Evolutionary conservation across 2,888 invertebrate species (phyloP).

Genomic region (Rhodophaea formosa): DNA sequence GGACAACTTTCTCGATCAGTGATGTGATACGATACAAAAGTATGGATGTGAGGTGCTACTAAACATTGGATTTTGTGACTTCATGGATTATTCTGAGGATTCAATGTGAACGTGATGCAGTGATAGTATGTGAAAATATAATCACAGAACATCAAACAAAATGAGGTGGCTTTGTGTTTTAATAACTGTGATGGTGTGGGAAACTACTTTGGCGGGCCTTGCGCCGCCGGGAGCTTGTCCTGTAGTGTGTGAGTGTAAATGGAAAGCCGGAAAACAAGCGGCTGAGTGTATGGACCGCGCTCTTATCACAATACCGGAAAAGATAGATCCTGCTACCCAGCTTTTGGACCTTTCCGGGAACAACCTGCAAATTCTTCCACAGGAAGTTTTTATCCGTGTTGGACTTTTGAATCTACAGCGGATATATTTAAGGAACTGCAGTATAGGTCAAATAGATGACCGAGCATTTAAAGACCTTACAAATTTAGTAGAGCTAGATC

Average conservation of each 20-base stretch:
- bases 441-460: constrained; percentile 91
- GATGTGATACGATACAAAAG: constrained; percentile 76
- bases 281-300: constrained; percentile 93
- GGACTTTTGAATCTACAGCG: constrained; percentile 93
- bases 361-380: constrained; percentile 90
- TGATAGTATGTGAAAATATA: constrained; percentile 46
- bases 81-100: constrained; percentile 32
- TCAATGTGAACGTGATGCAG: constrained; percentile 43
- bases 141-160: constrained; percentile 55
- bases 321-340: constrained; percentile 93
- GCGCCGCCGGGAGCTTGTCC: constrained; percentile 85
- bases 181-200: constrained; percentile 70
- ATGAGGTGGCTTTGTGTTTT: constrained; percentile 72
- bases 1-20: constrained; percentile 78
- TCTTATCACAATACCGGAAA: constrained; percentile 91
- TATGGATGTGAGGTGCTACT: constrained; percentile 48
- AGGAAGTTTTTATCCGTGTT: constrained; percentile 90
- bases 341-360: constrained; percentile 94
- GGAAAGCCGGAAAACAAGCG: constrained; percentile 96
- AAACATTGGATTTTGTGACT: constrained; percentile 45
- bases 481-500: constrained; percentile 93
- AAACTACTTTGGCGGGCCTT: constrained; percentile 64
- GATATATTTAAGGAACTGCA: constrained; percentile 91
- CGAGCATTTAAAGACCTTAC: constrained; percentile 92
- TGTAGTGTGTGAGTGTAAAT: constrained; percentile 92